phyloP scores from a whole-genome alignment of 2,113 vertebrate genomes.

The Ictalurus furcatus region DNA sequence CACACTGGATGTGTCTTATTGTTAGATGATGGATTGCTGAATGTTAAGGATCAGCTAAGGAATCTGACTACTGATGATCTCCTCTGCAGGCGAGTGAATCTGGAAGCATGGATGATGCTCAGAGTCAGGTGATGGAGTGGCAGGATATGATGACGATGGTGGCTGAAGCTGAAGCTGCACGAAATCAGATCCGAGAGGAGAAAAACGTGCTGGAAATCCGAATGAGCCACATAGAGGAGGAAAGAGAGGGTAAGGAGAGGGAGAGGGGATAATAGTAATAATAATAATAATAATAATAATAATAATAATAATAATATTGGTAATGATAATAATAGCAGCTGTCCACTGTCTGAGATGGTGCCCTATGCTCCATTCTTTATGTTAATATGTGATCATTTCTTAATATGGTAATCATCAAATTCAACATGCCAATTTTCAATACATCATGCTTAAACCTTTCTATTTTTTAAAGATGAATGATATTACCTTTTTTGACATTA shows the following conservation, averaged over 20 bases:
- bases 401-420: background rate
- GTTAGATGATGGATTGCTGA: background rate
- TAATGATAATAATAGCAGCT: background rate
- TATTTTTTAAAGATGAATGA: background rate
- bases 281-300: background rate
- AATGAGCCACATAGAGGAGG: slow-evolving; percentile 88
- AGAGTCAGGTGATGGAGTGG: slow-evolving; percentile 86
- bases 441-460: background rate
- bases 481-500: background rate
- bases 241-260: slow-evolving; percentile 83
- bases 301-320: background rate
- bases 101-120: slow-evolving; percentile 82
- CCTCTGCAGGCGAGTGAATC: slow-evolving; percentile 84
- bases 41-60: background rate
- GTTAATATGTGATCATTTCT: background rate
- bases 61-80: background rate
- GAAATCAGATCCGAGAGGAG: slow-evolving; percentile 77
- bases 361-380: background rate
- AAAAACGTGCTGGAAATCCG: slow-evolving; percentile 78
- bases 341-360: background rate
- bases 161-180: slow-evolving; percentile 72
- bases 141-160: slow-evolving; percentile 79
- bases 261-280: slow-evolving; percentile 21
- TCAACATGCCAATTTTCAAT: background rate
- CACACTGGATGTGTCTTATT: too few species aligned